Evolutionary conservation across 2,888 invertebrate species (phyloP).

Genomic region (Trachelus iudaicus): DNA sequence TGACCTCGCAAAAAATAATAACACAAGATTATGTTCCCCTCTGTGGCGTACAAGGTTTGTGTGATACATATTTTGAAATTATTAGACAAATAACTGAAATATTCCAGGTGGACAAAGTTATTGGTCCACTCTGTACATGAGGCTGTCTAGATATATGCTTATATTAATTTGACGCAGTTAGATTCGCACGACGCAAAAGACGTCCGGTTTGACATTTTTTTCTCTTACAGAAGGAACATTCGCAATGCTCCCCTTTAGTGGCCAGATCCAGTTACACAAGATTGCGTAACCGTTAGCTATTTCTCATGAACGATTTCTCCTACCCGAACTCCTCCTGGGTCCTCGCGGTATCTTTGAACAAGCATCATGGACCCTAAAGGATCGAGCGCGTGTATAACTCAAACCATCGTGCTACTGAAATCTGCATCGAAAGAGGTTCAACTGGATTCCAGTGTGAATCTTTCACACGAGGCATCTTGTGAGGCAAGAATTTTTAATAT

Average conservation of each 20-base stretch:
- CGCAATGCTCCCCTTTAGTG: neutral
- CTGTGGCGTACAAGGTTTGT: too few species aligned
- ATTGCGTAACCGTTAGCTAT: conserved; percentile 1
- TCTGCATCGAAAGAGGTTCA: neutral
- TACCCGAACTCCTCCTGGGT: neutral
- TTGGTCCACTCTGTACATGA: too few species aligned
- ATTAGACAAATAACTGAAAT: too few species aligned
- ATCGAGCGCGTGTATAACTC: neutral
- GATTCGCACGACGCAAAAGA: neutral
- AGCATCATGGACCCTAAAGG: neutral
- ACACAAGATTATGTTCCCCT: too few species aligned
- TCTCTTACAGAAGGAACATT: neutral
- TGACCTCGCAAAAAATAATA: too few species aligned
- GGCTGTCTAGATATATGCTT: neutral
- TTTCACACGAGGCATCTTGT: neutral
- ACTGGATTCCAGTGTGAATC: neutral
- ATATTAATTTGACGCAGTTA: neutral
- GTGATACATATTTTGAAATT: too few species aligned
- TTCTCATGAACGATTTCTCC: conserved; percentile 1
- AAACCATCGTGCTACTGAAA: neutral
- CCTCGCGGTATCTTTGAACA: neutral
- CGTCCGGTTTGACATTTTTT: neutral
- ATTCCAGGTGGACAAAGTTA: too few species aligned
- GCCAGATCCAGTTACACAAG: conserved; percentile 10
- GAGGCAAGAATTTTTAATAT: neutral